Evolutionary conservation across 2,888 invertebrate genomes (phyloP), one percentile per base, ranked within the genome.

Genomic region (Athetis lepigone): DNA sequence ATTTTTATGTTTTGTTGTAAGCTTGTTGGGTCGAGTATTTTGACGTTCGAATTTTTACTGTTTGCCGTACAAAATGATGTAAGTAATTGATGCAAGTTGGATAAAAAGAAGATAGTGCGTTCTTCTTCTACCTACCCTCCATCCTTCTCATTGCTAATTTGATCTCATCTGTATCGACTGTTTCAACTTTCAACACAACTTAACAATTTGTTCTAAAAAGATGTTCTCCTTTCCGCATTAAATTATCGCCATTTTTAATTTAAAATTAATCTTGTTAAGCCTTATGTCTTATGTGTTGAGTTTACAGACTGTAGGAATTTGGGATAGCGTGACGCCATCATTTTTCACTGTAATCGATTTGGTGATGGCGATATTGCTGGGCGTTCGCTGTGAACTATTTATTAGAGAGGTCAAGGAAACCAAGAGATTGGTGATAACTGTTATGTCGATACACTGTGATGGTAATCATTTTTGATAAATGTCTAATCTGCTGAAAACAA

Each of bases 361-460:
- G 5, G 29, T 77, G 2, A 78, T 83, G 33, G 79, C 83, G 0
- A 25, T 86, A 2, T 61, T 85, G 3, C 72, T 92, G 9, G 86
- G 88, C 23, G 7, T 86, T 2, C 82, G 88, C 4, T 85, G 84
- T 46, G 88, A 91, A 73, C 2, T 77, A 2, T 88, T 92, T 56
- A 84, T 83, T 11, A 77, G 81, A 59, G 86, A 89, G 76, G 81
- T 92, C 1, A 90, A 84, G 55, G 81, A 84, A 69, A 89, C 87
- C 0, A 92, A 92, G 73, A 81, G 83, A 21, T 67, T 91, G 25
- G 84, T 85, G 8, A 87, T 89, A 19, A 78, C 75, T 11, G 64
- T 91, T 6, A 83, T 91, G 85, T 84, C 88, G 2, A 71, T 79
- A n/a, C 77, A 90, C 75, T 70, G 82, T 43, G 80, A 85, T 49